Evolutionary conservation across 2,888 invertebrate genomes (phyloP), one percentile per base, ranked within the genome.

Genomic region (Spodoptera exigua): DNA sequence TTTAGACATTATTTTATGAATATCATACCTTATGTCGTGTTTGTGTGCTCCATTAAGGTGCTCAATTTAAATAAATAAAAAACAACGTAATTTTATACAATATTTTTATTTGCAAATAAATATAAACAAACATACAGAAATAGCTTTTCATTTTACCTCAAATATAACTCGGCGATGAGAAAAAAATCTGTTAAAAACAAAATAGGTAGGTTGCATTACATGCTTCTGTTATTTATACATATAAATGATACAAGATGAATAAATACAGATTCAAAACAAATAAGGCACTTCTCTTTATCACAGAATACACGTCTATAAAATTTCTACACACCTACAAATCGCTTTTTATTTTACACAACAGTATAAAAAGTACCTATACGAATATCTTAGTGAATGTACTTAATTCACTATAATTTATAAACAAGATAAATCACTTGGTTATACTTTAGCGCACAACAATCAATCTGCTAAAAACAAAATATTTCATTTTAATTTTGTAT

Each of bases 231-330:
- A 54, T 49, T 49, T 47, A 59, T 45, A 53, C 32, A 21, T 40
- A 51, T n/a, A 13, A 61, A 27, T 0, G 5, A 9, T 64, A 67
- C 61, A 57, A 35, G 14, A 67, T 63, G 47, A 59, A 61, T 60
- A 65, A 52, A 66, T 55, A 69, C 60, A 67, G 47, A 72, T 56
- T 59, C 55, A 72, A 70, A 76, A 62, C 79, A 82, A 80, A 82
- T 89, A 92, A 92, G 92, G 92, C 92, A 92, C 92, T 78, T 84
- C 76, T 84, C 79, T 83, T 86, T 92, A 93, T 93, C 92, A 93
- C 92, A 93, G 92, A 87, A 88, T 79, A 78, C 87, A 81, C 80
- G 74, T 70, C 85, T 85, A 88, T 81, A 67, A 74, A 72, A 61
- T 65, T 52, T 70, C 61, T 71, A 70, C 47, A 69, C 69, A 68